These are phyloP conservation scores for Poecilia velifera DNA, from an alignment of 2,797 vertebrate genomes.

Conservation along the genomic window DNA sequence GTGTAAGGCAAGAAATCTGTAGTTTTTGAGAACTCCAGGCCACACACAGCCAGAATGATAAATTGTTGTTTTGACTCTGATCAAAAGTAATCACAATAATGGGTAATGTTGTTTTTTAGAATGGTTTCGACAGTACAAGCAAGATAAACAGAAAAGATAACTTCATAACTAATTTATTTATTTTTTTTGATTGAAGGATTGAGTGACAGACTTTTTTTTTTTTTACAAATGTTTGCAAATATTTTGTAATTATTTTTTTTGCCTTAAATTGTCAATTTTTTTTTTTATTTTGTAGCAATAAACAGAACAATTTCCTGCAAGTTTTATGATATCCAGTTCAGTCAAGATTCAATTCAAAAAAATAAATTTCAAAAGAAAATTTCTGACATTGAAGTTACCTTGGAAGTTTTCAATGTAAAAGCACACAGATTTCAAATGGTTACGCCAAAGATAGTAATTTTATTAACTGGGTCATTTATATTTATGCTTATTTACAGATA, in stretches of 20 bases:
- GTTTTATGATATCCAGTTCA: not conserved
- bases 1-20: not conserved
- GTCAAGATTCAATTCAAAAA: not conserved
- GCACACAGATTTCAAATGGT: not conserved
- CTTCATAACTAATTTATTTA: not conserved
- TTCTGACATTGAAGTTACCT: too few relatives aligned
- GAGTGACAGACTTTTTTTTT: not conserved
- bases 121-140: not conserved
- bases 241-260: not conserved
- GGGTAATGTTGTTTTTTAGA: not conserved
- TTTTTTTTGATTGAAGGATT: not conserved
- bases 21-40: not conserved
- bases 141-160: not conserved
- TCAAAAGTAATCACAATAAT: not conserved
- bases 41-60: not conserved
- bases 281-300: not conserved
- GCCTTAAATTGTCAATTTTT: not conserved
- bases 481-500: too few relatives aligned
- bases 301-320: not conserved
- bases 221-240: not conserved
- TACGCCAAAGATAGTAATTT: not conserved
- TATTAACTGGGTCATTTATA: not conserved
- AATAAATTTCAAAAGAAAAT: not conserved
- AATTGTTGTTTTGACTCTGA: not conserved
- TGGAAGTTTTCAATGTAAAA: not conserved